A percentile compares a stretch with the other conserved stretches of the same genome.
Evolutionary conservation across 2,113 vertebrate species (phyloP).

Genomic region (Mugil cephalus): DNA sequence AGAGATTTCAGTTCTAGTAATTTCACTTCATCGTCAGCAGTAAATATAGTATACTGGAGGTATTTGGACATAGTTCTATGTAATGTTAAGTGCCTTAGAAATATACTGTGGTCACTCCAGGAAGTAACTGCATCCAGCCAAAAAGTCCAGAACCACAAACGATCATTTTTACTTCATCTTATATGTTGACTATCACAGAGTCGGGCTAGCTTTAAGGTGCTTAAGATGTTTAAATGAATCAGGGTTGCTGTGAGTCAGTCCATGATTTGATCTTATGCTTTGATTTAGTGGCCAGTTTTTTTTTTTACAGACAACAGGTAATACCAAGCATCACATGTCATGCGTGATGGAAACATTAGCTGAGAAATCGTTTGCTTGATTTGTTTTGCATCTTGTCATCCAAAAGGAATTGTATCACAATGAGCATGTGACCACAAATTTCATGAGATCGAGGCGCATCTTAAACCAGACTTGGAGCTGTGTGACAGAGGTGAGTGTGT

Average conservation of each 20-base stretch:
- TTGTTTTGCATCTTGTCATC: neutral
- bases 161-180: too few species aligned
- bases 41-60: too few species aligned
- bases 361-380: neutral
- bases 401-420: neutral
- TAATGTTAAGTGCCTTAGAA: too few species aligned
- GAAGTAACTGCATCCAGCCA: too few species aligned
- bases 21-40: too few species aligned
- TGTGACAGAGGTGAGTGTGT: conserved; percentile 74
- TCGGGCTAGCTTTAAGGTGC: too few species aligned
- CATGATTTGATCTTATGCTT: neutral
- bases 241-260: neutral
- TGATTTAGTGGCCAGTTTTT: neutral
- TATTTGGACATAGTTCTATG: too few species aligned
- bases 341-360: neutral
- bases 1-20: too few species aligned
- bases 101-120: too few species aligned
- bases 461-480: conserved; percentile 45
- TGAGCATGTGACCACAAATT: neutral
- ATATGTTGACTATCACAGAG: too few species aligned
- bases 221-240: neutral
- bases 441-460: neutral
- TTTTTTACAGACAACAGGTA: too few species aligned
- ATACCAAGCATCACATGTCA: neutral
- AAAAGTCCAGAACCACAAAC: too few species aligned